Percentiles rank a stretch among this genome's conserved stretches.
These are phyloP conservation scores for Ctenopoma multispine DNA, from an alignment of 2,797 vertebrate species.

Conservation along the genomic window DNA sequence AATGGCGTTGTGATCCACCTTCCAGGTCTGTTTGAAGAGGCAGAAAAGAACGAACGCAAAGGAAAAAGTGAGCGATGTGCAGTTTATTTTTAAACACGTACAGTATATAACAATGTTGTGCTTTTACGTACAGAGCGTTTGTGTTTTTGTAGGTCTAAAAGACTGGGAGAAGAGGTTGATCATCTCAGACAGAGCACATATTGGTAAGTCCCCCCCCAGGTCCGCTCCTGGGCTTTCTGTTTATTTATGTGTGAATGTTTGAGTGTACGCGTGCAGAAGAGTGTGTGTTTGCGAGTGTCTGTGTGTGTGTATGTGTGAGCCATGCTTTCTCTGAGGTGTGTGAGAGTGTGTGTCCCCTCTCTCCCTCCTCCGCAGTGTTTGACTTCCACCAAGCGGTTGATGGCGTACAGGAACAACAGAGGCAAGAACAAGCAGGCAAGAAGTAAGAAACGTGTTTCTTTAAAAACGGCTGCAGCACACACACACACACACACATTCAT, in stretches of 20 bases:
- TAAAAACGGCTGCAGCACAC: conserved; percentile 34
- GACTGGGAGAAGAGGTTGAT: conserved; percentile 95
- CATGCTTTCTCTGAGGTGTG: conserved; percentile 69
- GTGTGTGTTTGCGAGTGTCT: conserved; percentile 28
- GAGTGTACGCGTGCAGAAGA: conserved; percentile 31
- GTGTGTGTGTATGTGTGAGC: conserved; percentile 39
- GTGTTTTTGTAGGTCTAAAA: conserved; percentile 88
- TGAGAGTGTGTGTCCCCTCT: conserved; percentile 74
- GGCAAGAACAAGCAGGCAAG: conserved; percentile 97
- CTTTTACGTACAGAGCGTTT: not conserved
- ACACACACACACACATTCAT: conserved; percentile 13
- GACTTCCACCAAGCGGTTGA: conserved; percentile 99
- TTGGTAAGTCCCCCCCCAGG: conserved; percentile 87
- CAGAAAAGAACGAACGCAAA: conserved; percentile 94
- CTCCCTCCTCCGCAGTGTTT: conserved; percentile 90
- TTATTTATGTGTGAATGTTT: conserved; percentile 27
- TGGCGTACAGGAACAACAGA: conserved; percentile 96
- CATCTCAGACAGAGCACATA: conserved; percentile 98
- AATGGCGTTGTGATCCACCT: conserved; percentile 99
- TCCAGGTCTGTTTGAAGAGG: conserved; percentile 97
- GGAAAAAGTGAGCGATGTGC: conserved; percentile 89
- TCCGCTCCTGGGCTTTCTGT: not conserved
- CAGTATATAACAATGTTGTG: not conserved
- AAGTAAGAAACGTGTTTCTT: conserved; percentile 87
- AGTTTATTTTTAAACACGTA: not conserved